Base-by-base conservation (phyloP, 2,888 invertebrate species). In the Axea sp. region DNA sequence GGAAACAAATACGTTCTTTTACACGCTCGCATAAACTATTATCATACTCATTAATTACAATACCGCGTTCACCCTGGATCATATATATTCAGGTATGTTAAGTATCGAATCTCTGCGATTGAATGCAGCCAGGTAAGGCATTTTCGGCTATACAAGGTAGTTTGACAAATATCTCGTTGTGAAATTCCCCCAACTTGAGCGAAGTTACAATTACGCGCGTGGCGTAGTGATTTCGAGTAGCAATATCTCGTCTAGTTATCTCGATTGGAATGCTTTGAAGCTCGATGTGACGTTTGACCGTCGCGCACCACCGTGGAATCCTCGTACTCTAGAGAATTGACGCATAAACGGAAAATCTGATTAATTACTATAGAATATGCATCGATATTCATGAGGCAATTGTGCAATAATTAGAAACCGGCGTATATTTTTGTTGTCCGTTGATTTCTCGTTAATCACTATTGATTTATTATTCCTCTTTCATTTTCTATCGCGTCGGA, bases 211-310 rank as follows among this genome's bases (percentile, higher is more conserved):
- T 72, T 76, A 77, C 53, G 45, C 14, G 26, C 67, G 73, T 77
- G 76, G 78, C 77, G 81, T 80, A 80, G n/a, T n/a, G n/a, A n/a
- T n/a, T n/a, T 86, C 82, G 80, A 85, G 86, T 86, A 84, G 86
- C 85, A 86, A 86, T 87, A 86, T 86, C 83, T 79, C 81, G 79
- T 77, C 79, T 79, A 75, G 77, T 80, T 78, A 82, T 81, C 78
- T 77, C 75, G 80, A 72, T 78, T 74, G 86, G 86, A 87, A 87
- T 87, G 86, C 87, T 86, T 87, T 87, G 84, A 77, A 57, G 53
- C 19, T 14, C 12, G 15, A 45, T 30, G 59, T 53, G 55, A 57
- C 75, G 72, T 72, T 72, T 67, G 72, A 72, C 75, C 71, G 71
- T 75, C 67, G 75, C 62, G 11, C 30, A 12, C 26, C 12, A 37